Evolutionary conservation across 2,888 invertebrate species (phyloP), one percentile per base, ranked within the genome.

Genomic region (Sphaeridia pumilis): DNA sequence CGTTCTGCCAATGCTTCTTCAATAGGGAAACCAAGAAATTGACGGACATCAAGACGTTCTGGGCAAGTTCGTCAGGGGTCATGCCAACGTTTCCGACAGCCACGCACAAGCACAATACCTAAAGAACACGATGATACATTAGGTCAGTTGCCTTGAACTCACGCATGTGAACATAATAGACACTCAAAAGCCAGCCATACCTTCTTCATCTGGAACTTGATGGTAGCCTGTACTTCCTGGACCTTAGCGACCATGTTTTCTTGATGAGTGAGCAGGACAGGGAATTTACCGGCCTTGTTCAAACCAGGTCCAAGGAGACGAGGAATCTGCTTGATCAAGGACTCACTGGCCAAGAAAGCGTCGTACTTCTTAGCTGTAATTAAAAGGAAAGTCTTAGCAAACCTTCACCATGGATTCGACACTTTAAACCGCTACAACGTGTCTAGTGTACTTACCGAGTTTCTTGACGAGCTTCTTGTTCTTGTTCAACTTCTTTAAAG

Each of bases 161-260:
- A n/a, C n/a, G n/a, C n/a, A n/a, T n/a, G n/a, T n/a, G n/a, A n/a
- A n/a, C n/a, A n/a, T n/a, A n/a, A n/a, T n/a, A n/a, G n/a, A n/a
- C n/a, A n/a, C n/a, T n/a, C n/a, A n/a, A n/a, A n/a, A n/a, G n/a
- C n/a, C n/a, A n/a, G n/a, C n/a, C 68, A 43, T 73, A 95, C 95
- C 84, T 99, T 99, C 76, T 99, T 99, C 97, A 99, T 97, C 75
- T 99, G 98, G 79, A 99, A 98, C 75, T 98, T 98, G 76, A 99
- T 98, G 66, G 98, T 99, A 10, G 93, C 93, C 70, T 94, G 94
- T 59, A 94, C 90, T 75, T 99, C 98, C 74, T 98, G 97, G 64
- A 94, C 88, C 74, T 98, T 98, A 67, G 78, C 81, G 51, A 81
- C 80, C 87, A 99, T 92, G 20, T 90, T 87, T 73, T 99, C 98